phyloP scores from a whole-genome alignment of 2,113 vertebrate species.

The Egretta garzetta region DNA sequence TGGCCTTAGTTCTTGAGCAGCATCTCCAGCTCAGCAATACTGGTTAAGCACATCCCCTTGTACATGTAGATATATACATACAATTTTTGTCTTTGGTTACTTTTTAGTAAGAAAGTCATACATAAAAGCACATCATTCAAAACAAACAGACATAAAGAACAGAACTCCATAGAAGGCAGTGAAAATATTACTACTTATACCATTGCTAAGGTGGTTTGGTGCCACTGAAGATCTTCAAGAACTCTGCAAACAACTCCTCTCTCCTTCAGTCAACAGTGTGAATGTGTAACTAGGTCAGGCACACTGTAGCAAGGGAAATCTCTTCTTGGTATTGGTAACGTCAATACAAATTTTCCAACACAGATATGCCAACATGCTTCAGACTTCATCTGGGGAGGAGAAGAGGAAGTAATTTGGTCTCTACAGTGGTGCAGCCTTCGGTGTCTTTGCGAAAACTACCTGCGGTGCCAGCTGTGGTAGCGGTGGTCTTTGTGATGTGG shows the following conservation, averaged over 20 bases:
- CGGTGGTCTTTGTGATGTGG: not conserved
- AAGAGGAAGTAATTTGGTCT: not conserved
- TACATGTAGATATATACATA: not conserved
- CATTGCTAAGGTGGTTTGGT: not conserved
- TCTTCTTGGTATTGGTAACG: not conserved
- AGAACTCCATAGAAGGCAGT: not conserved
- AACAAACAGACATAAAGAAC: not conserved
- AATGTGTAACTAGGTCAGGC: not conserved
- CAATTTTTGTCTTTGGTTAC: not conserved
- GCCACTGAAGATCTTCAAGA: not conserved
- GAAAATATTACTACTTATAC: not conserved
- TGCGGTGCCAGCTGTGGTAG: not conserved
- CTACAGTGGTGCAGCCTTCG: not conserved
- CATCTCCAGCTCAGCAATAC: not conserved
- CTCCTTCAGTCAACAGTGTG: not conserved
- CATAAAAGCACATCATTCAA: not conserved
- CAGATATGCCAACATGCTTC: not conserved
- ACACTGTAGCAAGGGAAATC: not conserved
- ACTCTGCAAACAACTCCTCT: not conserved
- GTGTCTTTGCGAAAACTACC: not conserved
- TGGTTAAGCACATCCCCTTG: not conserved
- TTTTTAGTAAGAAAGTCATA: not conserved
- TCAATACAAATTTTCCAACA: slow-evolving; percentile 39
- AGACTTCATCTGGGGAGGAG: not conserved
- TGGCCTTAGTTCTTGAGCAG: not conserved